A percentile compares a stretch with the other conserved stretches of the same genome.
Conservation (phyloP, 1,140 invertebrate genomes). For the Meloidogyne exigua region DNA sequence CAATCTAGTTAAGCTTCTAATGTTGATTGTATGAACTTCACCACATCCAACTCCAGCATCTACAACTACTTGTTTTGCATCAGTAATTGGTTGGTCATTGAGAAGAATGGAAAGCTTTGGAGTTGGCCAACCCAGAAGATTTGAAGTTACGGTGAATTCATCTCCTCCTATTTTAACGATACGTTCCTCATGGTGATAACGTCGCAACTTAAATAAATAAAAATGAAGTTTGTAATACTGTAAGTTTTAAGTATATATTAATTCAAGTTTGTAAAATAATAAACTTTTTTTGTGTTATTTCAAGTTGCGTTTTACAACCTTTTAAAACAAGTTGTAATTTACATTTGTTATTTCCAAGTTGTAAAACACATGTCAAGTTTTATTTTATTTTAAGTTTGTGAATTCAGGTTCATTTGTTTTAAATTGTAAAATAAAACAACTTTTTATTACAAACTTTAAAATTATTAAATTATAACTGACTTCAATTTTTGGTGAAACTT, state of each 20-base stretch:
- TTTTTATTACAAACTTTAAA: background rate
- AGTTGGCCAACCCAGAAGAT: slow-evolving; percentile 40
- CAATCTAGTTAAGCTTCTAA: slow-evolving; percentile 27
- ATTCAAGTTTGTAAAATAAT: too few species aligned
- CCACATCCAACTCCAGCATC: slow-evolving; percentile 19
- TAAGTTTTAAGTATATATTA: too few species aligned
- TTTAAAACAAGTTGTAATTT: slow-evolving; percentile 18
- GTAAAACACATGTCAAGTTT: too few species aligned
- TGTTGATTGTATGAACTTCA: slow-evolving; percentile 25
- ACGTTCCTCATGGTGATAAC: slow-evolving; percentile 13
- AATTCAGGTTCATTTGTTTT: too few species aligned
- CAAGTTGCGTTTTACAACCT: slow-evolving; percentile 11
- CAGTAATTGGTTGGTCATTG: slow-evolving; percentile 35
- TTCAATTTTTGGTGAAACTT: slow-evolving; percentile 47
- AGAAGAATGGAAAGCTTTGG: slow-evolving; percentile 48
- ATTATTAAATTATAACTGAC: slow-evolving; percentile 15
- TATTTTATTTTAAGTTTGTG: too few species aligned
- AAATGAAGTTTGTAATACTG: background rate
- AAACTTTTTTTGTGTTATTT: too few species aligned
- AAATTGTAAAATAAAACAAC: too few species aligned
- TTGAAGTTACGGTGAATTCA: slow-evolving; percentile 34
- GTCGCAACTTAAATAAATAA: slow-evolving; percentile 8
- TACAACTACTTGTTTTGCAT: slow-evolving; percentile 22
- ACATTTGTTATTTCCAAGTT: background rate
- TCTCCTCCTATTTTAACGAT: slow-evolving; percentile 29